Evolutionary conservation across 2,797 vertebrate species (phyloP).

Genomic region (Glyptemys insculpta): DNA sequence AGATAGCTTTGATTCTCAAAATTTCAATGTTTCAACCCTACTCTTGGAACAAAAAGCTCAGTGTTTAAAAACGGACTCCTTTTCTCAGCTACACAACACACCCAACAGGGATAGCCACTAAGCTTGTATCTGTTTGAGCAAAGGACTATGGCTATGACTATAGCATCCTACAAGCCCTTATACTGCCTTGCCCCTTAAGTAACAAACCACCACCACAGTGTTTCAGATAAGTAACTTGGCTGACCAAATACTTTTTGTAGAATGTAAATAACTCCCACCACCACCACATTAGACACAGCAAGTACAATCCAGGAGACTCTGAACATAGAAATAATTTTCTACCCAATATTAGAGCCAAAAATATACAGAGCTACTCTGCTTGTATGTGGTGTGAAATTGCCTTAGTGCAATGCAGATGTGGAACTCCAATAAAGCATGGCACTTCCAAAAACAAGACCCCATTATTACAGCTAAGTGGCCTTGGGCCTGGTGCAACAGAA

Average conservation of each 20-base stretch:
- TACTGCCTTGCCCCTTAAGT: no score
- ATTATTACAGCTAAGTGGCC: not conserved
- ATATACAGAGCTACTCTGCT: fast-evolving
- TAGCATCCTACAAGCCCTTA: not conserved
- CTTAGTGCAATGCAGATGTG: not conserved
- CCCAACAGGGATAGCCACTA: not conserved
- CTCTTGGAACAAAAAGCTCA: not conserved
- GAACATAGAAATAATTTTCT: not conserved
- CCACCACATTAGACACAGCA: not conserved
- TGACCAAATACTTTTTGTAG: not conserved
- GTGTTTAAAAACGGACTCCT: not conserved
- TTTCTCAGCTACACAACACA: not conserved
- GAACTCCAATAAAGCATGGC: fast-evolving
- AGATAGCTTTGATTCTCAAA: not conserved
- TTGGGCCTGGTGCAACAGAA: fast-evolving
- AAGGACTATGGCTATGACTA: not conserved
- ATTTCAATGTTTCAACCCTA: not conserved
- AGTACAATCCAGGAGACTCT: not conserved
- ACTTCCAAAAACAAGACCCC: not conserved
- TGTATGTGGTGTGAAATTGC: not conserved
- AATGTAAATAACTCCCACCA: not conserved
- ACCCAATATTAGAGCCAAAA: fast-evolving
- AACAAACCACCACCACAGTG: not conserved
- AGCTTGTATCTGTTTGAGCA: not conserved
- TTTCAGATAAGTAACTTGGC: not conserved